Conservation (phyloP, 2,888 invertebrate species). For the Drosophila acutilabella region DNA sequence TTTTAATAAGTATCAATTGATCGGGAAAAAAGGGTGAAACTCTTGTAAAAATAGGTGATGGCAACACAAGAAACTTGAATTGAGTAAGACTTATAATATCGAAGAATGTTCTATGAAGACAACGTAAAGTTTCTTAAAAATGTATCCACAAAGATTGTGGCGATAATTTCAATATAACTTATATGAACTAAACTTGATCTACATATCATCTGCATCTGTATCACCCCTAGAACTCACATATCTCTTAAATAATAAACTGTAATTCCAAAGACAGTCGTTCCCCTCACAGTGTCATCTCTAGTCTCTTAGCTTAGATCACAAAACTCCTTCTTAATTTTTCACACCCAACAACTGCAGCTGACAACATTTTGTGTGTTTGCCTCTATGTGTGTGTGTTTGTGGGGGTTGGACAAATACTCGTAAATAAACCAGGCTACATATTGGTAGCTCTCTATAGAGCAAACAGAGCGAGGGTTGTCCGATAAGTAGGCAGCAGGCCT, state of each 20-base stretch:
- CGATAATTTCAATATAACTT: no score
- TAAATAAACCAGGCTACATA: constrained; percentile 54
- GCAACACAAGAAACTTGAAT: no score
- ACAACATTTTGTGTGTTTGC: constrained; percentile 56
- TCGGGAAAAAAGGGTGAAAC: no score
- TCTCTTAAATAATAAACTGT: not conserved
- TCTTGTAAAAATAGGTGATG: no score
- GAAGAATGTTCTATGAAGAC: no score
- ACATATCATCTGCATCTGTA: no score
- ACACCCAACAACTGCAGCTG: constrained; percentile 70
- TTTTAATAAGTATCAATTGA: no score
- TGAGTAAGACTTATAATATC: no score
- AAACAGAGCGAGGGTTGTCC: constrained; percentile 54
- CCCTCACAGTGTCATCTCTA: constrained; percentile 13
- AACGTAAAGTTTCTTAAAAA: no score
- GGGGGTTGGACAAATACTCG: constrained; percentile 59
- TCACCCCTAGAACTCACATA: not conserved
- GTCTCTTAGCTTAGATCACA: constrained; percentile 36
- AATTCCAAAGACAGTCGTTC: not conserved
- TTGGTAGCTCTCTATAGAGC: constrained; percentile 39
- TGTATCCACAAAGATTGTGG: no score
- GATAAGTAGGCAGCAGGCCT: constrained; percentile 46
- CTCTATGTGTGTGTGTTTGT: constrained; percentile 21
- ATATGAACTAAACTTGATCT: no score
- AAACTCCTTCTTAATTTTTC: constrained; percentile 31